These are phyloP conservation scores for Hippocampus zosterae DNA, from an alignment of 2,113 vertebrate genomes.

Conservation along the genomic window DNA sequence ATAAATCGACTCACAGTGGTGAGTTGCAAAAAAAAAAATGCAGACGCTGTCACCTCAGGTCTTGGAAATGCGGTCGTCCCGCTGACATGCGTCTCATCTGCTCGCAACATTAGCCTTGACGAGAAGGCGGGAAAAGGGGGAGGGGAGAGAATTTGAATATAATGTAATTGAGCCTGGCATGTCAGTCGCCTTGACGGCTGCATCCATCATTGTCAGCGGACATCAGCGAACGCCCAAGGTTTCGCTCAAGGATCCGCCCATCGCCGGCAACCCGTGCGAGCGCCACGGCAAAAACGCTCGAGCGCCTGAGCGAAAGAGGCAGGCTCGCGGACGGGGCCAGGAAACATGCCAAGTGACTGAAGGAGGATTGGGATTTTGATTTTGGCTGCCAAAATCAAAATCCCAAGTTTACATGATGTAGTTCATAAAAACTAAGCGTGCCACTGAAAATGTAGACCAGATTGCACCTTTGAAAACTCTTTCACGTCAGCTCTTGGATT, in stretches of 20 bases:
- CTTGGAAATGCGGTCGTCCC: constrained; percentile 29
- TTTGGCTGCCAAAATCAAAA: not conserved
- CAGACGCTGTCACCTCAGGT: constrained; percentile 20
- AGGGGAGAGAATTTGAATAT: constrained; percentile 55
- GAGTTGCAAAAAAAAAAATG: constrained; percentile 1
- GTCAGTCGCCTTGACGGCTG: constrained; percentile 63
- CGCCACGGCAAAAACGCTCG: constrained; percentile 33
- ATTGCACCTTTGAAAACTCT: too few relatives aligned
- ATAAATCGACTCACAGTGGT: constrained; percentile 4
- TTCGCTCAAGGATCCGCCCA: constrained; percentile 57
- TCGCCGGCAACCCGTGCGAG: constrained; percentile 55
- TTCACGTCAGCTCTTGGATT: too few relatives aligned
- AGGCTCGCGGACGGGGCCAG: constrained; percentile 47
- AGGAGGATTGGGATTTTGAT: too few relatives aligned
- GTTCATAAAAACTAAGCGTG: not conserved
- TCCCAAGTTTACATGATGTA: not conserved
- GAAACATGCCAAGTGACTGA: not conserved
- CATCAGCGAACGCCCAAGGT: constrained; percentile 68
- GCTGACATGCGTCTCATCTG: constrained; percentile 48
- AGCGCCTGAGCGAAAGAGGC: constrained; percentile 55
- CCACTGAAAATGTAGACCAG: too few relatives aligned
- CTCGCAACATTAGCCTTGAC: constrained; percentile 65
- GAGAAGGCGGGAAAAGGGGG: constrained; percentile 8
- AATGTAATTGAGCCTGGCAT: constrained; percentile 69
- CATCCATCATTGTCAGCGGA: constrained; percentile 75